Conservation (phyloP, 2,113 vertebrate genomes). For the Neolamprologus caudopunctatus region DNA sequence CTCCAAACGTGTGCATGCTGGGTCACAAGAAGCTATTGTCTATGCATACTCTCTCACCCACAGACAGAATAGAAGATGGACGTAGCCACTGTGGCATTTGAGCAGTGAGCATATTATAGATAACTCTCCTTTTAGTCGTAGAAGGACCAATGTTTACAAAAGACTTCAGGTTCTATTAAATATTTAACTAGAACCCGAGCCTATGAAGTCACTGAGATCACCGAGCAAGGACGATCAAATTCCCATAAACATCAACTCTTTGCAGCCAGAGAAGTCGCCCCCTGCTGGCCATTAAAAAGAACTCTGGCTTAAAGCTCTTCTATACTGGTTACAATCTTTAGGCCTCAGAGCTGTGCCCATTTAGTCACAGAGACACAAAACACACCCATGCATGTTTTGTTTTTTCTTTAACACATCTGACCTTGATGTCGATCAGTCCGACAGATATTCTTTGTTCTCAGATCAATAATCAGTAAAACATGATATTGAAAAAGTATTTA, state of each 20-base stretch:
- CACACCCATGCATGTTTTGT: background rate
- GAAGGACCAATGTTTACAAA: rapidly evolving
- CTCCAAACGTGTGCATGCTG: background rate
- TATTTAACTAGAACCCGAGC: background rate
- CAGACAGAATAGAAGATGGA: background rate
- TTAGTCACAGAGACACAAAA: background rate
- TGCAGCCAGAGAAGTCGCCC: background rate
- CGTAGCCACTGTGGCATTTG: rapidly evolving
- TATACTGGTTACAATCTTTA: background rate
- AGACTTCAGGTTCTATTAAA: background rate
- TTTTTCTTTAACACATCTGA: background rate
- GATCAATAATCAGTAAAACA: background rate
- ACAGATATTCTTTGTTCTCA: background rate
- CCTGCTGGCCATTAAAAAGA: background rate
- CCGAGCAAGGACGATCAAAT: background rate
- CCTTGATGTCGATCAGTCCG: background rate
- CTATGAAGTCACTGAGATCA: background rate
- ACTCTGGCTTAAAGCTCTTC: rapidly evolving
- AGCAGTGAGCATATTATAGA: background rate
- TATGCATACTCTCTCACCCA: background rate
- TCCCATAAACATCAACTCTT: background rate
- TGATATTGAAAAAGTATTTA: background rate
- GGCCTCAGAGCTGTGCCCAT: background rate
- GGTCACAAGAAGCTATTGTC: rapidly evolving
- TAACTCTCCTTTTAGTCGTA: background rate